A percentile compares a stretch with the other conserved stretches of the same genome.
These are phyloP conservation scores for Struthio camelus DNA, from an alignment of 2,113 vertebrate species.

Conservation along the genomic window DNA sequence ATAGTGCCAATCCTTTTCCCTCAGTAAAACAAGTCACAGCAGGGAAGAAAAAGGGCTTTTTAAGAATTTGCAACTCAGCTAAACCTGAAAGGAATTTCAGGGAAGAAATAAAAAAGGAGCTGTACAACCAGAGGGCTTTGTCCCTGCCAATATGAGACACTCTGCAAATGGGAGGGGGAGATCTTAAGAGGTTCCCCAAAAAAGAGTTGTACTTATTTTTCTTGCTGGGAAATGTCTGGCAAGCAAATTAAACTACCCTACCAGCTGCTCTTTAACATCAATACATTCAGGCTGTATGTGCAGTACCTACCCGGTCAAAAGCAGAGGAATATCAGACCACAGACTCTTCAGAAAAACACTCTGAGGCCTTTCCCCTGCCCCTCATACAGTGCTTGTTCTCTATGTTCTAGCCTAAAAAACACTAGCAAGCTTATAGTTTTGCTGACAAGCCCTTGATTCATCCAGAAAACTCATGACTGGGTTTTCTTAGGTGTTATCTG, in stretches of 20 bases:
- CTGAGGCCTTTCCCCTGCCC: not conserved
- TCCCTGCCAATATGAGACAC: not conserved
- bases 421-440: not conserved
- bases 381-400: not conserved
- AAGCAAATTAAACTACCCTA: not conserved
- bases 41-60: not conserved
- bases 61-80: not conserved
- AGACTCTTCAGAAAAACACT: not conserved
- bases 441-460: not conserved
- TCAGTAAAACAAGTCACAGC: not conserved
- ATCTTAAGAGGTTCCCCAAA: not conserved
- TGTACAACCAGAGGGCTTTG: not conserved
- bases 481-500: not conserved
- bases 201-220: not conserved
- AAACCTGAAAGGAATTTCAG: slow-evolving; percentile 31
- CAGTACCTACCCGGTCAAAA: not conserved
- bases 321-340: not conserved
- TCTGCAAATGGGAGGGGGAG: not conserved
- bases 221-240: not conserved
- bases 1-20: not conserved
- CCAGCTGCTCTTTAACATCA: not conserved
- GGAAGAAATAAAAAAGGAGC: not conserved
- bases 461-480: not conserved
- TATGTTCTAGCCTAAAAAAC: not conserved
- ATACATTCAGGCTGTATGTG: not conserved